Percentiles rank a stretch among this genome's conserved stretches.
Evolutionary conservation across 1,140 invertebrate species (phyloP).

Genomic region (Pachypsylla venusta): DNA sequence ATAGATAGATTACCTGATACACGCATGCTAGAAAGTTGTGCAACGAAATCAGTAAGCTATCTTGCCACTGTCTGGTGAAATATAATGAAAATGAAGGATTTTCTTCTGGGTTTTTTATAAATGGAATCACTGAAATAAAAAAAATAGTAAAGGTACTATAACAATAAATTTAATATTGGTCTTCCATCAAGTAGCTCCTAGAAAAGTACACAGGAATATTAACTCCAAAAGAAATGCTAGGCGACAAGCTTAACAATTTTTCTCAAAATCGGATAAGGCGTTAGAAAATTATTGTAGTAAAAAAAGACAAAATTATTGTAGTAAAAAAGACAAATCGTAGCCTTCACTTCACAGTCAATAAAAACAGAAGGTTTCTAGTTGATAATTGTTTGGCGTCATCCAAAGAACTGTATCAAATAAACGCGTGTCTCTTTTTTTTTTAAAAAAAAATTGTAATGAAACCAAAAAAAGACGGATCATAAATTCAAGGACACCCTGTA

Average conservation of each 20-base stretch:
- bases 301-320: not conserved
- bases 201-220: no score
- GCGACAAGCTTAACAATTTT: not conserved
- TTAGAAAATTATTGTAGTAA: no score
- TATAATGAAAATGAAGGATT: slow-evolving; percentile 72
- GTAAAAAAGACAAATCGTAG: no score
- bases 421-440: not conserved
- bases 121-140: slow-evolving; percentile 49
- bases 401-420: not conserved
- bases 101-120: slow-evolving; percentile 79
- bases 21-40: slow-evolving; percentile 87
- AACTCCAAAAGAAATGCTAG: not conserved
- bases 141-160: slow-evolving; percentile 1
- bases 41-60: slow-evolving; percentile 80
- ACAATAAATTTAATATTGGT: no score
- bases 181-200: no score
- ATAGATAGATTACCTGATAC: slow-evolving; percentile 56
- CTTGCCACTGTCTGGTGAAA: slow-evolving; percentile 89
- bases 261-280: no score
- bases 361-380: no score
- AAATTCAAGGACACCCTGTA: no score
- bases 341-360: no score
- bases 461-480: not conserved
- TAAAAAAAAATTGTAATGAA: no score
- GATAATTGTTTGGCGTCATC: no score